These are phyloP conservation scores for Mylabris sibirica DNA, from an alignment of 2,888 invertebrate genomes.

Conservation along the genomic window DNA sequence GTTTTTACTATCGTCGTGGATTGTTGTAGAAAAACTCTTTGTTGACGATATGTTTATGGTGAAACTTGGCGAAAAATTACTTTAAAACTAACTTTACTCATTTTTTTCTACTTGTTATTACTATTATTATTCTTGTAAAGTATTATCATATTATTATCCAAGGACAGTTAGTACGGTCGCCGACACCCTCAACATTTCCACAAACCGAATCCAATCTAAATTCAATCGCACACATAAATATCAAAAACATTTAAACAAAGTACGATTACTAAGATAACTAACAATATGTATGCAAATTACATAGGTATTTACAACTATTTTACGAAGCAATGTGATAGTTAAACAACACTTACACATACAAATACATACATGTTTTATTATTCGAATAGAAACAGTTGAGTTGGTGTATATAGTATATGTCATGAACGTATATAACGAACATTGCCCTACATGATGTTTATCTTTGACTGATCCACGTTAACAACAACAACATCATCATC, in stretches of 20 bases:
- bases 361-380: constrained; percentile 19
- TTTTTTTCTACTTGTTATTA: not conserved
- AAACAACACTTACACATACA: constrained; percentile 28
- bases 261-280: constrained; percentile 50
- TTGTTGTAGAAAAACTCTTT: constrained; percentile 23
- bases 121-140: not conserved
- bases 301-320: constrained; percentile 50
- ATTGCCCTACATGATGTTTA: constrained; percentile 39
- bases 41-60: constrained; percentile 28
- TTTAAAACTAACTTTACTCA: not conserved
- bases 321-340: constrained; percentile 42
- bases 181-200: constrained; percentile 22
- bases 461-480: constrained; percentile 21
- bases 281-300: constrained; percentile 54
- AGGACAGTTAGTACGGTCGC: constrained; percentile 17
- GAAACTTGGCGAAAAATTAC: constrained; percentile 11
- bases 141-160: not conserved
- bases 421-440: constrained; percentile 39
- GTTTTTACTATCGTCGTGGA: constrained; percentile 23
- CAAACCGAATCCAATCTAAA: constrained; percentile 46
- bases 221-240: constrained; percentile 47
- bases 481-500: constrained; percentile 5
- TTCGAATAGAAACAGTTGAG: constrained; percentile 23
- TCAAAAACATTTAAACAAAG: constrained; percentile 48
- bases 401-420: constrained; percentile 36